Evolutionary conservation across 1,140 invertebrate genomes (phyloP).

Genomic region (Scylla paramamosain): DNA sequence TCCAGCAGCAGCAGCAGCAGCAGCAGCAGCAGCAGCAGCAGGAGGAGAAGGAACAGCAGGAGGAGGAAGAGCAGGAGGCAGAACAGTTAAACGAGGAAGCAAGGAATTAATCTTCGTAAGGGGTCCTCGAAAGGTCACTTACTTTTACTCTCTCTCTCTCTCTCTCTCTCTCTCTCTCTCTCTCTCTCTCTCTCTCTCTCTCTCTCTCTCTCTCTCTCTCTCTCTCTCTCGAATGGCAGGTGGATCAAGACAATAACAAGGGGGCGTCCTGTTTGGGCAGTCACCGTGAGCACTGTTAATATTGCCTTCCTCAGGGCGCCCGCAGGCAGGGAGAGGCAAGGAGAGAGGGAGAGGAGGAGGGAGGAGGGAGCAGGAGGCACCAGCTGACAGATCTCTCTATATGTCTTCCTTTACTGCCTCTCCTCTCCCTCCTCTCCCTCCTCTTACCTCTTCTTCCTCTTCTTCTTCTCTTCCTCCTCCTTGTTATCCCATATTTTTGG

Average conservation of each 20-base stretch:
- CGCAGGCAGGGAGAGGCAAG: neutral
- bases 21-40: too few relatives aligned
- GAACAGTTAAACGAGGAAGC: too few relatives aligned
- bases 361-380: neutral
- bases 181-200: neutral
- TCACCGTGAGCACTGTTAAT: neutral
- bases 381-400: neutral
- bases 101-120: too few relatives aligned
- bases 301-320: neutral
- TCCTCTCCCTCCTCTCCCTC: neutral
- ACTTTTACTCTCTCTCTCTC: conserved; percentile 2
- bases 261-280: neutral
- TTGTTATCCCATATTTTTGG: neutral
- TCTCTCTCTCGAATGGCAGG: neutral
- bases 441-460: too few relatives aligned
- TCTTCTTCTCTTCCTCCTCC: too few relatives aligned
- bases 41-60: too few relatives aligned
- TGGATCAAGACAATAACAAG: neutral
- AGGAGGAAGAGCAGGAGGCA: too few relatives aligned
- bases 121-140: too few relatives aligned
- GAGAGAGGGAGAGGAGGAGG: neutral
- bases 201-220: neutral
- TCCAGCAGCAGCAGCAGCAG: too few relatives aligned
- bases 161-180: neutral
- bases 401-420: neutral